phyloP scores from a whole-genome alignment of 1,140 invertebrate genomes.

The Oryctes rhinoceros region DNA sequence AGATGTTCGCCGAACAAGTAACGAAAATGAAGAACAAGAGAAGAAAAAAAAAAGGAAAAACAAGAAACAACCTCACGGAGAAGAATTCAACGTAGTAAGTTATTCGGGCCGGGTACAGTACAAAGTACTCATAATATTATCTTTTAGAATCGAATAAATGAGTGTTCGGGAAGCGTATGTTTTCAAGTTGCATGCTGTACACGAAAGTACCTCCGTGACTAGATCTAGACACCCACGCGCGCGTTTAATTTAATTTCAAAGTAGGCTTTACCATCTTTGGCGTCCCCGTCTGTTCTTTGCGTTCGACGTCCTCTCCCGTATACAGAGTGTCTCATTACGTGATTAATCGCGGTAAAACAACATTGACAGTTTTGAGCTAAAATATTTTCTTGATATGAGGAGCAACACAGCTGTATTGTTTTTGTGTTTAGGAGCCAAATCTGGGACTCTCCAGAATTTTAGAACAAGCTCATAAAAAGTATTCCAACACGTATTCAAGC shows the following conservation, averaged over 20 bases:
- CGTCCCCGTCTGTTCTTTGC: background rate
- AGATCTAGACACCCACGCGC: slow-evolving; percentile 44
- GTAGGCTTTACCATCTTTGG: slow-evolving; percentile 48
- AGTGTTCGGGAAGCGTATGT: background rate
- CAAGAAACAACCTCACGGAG: slow-evolving; percentile 15
- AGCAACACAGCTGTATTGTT: no score
- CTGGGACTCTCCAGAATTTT: no score
- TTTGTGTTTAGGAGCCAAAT: no score
- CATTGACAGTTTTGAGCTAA: no score
- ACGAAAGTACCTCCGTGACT: slow-evolving; percentile 41
- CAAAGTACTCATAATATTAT: slow-evolving; percentile 22
- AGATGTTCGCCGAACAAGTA: background rate
- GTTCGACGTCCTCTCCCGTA: no score
- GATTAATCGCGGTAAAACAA: no score
- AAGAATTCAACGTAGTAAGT: slow-evolving; percentile 35
- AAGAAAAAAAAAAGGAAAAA: background rate
- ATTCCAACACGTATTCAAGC: no score
- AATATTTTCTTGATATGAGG: no score
- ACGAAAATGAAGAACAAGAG: background rate
- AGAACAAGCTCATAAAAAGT: no score
- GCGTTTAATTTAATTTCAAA: slow-evolving; percentile 50
- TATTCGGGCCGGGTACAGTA: background rate
- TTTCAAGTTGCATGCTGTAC: background rate
- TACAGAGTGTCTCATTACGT: no score
- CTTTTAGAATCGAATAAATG: slow-evolving; percentile 1